Evolutionary conservation across 2,113 vertebrate species (phyloP).

Genomic region (Ondatra zibethicus): DNA sequence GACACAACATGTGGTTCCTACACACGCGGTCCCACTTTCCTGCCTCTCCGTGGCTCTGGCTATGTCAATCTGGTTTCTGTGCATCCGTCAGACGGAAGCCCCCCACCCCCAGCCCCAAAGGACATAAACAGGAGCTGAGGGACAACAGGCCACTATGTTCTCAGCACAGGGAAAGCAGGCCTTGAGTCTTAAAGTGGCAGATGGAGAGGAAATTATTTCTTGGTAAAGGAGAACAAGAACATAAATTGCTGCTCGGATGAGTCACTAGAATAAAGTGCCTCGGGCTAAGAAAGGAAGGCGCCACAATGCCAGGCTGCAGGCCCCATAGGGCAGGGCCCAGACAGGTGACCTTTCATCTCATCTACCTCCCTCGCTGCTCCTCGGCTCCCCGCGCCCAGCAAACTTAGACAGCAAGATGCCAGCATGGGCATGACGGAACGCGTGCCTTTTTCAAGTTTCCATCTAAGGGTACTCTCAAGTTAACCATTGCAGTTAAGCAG

Average conservation of each 20-base stretch:
- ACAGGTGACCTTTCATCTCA: background rate
- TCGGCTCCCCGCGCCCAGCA: background rate
- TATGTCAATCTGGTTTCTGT: conserved; percentile 62
- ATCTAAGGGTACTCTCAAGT: background rate
- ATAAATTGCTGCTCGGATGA: background rate
- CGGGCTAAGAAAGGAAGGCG: background rate
- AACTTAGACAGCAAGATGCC: background rate
- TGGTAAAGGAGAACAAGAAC: conserved; percentile 54
- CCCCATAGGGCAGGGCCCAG: background rate
- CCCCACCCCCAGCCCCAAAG: conserved; percentile 11
- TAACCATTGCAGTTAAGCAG: background rate
- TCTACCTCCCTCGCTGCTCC: background rate
- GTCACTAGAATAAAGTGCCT: conserved; percentile 7
- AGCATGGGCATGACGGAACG: background rate
- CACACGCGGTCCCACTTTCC: background rate
- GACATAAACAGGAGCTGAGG: conserved; percentile 70
- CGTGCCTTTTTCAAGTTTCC: background rate
- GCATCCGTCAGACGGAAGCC: conserved; percentile 59
- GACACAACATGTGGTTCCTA: background rate
- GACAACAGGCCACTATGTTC: conserved; percentile 56
- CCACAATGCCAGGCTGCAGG: background rate
- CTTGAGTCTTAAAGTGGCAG: conserved; percentile 66
- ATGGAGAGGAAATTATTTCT: conserved; percentile 64
- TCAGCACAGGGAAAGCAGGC: conserved; percentile 32
- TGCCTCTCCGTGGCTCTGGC: background rate